Evolutionary conservation across 2,888 invertebrate species (phyloP).

Genomic region (Lysandra coridon): DNA sequence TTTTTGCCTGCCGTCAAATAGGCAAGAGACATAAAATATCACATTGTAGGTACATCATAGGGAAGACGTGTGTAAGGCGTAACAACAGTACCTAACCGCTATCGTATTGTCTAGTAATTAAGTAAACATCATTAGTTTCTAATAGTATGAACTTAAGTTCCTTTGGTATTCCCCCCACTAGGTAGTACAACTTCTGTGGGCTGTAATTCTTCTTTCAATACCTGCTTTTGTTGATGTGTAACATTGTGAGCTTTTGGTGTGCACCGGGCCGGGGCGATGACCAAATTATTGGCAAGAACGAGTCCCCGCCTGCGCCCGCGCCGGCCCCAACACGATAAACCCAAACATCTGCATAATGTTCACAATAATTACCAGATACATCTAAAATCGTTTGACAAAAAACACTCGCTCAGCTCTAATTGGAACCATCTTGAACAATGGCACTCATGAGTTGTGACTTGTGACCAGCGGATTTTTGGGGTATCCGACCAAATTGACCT

Average conservation of each 20-base stretch:
- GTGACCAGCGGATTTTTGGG: neutral
- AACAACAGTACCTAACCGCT: neutral
- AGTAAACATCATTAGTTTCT: neutral
- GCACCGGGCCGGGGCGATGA: slow-evolving; percentile 60
- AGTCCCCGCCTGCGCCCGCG: slow-evolving; percentile 52
- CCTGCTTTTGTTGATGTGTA: neutral
- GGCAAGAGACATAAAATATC: neutral
- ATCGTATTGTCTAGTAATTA: neutral
- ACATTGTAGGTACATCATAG: neutral
- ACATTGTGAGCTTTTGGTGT: slow-evolving; percentile 14
- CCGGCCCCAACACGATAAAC: slow-evolving; percentile 33
- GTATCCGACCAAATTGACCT: neutral
- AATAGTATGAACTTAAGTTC: neutral
- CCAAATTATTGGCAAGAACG: slow-evolving; percentile 74
- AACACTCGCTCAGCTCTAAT: neutral
- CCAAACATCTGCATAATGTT: slow-evolving; percentile 9
- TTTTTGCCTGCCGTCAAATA: neutral
- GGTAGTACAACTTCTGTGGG: neutral
- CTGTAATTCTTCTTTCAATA: neutral
- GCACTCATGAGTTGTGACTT: too few species aligned
- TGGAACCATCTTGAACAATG: neutral
- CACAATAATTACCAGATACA: slow-evolving; percentile 12
- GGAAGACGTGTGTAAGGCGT: neutral
- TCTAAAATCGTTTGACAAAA: neutral
- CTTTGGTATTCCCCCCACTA: neutral